Evolutionary conservation across 2,888 invertebrate species (phyloP), one percentile per base, ranked within the genome.

Genomic region (Fissipunctia ypsillon): DNA sequence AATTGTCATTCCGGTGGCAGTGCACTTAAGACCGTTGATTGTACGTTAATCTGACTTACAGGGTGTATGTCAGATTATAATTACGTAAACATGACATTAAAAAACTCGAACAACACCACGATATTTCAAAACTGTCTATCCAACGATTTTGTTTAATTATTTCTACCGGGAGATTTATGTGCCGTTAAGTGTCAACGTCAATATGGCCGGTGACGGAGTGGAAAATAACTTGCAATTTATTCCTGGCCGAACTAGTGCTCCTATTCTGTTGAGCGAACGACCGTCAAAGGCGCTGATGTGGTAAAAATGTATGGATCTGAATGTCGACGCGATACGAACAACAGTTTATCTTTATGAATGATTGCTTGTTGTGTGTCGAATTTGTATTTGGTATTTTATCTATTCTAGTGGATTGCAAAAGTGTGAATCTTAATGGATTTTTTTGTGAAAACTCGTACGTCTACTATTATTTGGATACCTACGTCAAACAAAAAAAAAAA

Each of bases 161-260:
- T 93, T 92, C 90, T 87, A 87, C 76, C 67, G 88, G 84, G 84
- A 92, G 93, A 94, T 94, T 94, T 94, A 94, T 92, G 93, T 91
- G 80, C 90, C 91, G 92, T 90, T 91, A 92, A 94, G 91, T 93
- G 94, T 93, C 94, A 93, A 91, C 94, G 94, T 95, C 95, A 94
- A 95, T 95, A 94, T 90, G 87, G 83, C 66, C 78, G 86, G 90
- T 91, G 94, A 90, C 94, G 94, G 92, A 4, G 89, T 91, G 93
- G 93, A 94, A 95, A 94, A 95, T 95, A 93, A 93, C 93, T 91
- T 90, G 90, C 91, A 92, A 93, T 94, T 94, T 94, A 94, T 93
- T 91, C 90, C 89, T 86, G 78, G 70, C 78, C 71, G 71, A 87
- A 88, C 89, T 86, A 88, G 84, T 80, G 63, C 65, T 73, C 85